These are phyloP conservation scores for Gracilinanus agilis DNA, from an alignment of 2,113 vertebrate genomes.

Conservation along the genomic window DNA sequence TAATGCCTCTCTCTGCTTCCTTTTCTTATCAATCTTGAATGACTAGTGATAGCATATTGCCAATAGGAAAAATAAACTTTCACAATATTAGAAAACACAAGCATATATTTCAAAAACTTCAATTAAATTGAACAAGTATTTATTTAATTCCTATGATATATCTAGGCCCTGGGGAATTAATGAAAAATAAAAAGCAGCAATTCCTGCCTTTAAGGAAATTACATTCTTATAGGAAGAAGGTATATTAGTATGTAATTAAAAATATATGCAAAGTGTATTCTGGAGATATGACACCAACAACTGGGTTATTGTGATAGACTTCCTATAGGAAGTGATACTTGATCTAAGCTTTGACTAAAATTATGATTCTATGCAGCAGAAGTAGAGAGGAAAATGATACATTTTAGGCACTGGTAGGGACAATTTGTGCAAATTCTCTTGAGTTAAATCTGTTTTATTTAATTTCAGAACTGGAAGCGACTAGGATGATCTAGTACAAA, in stretches of 20 bases:
- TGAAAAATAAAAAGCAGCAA: not conserved
- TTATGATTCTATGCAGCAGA: not conserved
- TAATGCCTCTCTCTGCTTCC: not conserved
- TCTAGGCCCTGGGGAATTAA: not conserved
- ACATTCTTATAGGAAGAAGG: not conserved
- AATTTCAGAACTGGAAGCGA: not conserved
- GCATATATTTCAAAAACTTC: not conserved
- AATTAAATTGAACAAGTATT: not conserved
- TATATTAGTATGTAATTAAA: not conserved
- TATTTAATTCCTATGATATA: not conserved
- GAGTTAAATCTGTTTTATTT: not conserved
- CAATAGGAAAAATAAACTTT: not conserved
- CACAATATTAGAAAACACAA: not conserved
- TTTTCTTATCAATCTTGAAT: not conserved
- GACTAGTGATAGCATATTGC: not conserved
- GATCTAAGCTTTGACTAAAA: not conserved
- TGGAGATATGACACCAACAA: not conserved
- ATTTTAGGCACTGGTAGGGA: not conserved
- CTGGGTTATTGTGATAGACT: not conserved
- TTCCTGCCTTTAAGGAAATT: not conserved
- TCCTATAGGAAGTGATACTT: not conserved
- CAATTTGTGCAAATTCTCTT: not conserved
- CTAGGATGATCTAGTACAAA: not conserved
- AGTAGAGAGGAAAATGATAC: not conserved
- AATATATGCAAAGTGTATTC: not conserved